Base-by-base conservation (phyloP, 2,888 invertebrate genomes). In the Xestoiulus laeticollis region DNA sequence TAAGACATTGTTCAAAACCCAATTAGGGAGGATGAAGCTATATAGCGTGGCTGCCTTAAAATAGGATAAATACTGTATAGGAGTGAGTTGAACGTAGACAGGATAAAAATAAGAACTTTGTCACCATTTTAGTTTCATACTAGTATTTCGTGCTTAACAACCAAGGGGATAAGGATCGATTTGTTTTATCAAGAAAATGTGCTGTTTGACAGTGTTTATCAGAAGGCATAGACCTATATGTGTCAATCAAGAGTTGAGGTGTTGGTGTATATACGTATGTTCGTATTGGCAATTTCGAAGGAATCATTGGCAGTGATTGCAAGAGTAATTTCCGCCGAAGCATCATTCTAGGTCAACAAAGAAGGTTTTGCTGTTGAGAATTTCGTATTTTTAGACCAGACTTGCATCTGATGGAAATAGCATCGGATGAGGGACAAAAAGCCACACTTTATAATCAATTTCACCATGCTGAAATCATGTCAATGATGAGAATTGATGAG, bases 331-430 rank as follows among this genome's bases (percentile, higher is more conserved):
- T 78, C 78, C 78, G 78, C 30, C 78, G 30, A 78, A 78, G 30
- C 30, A 68, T 78, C 78, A 78, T 78, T 78, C 78, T 78, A 78
- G 78, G 78, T 78, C 78, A 78, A 78, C 78, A 78, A 78, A 78
- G 78, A 78, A 78, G 78, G 78, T 78, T 30, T 78, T 78, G 78
- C 78, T 78, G 78, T 14, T 78, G 78, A 30, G 30, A 78, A 30
- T 78, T 78, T 78, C 30, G 30, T 78, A 78, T 78, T 78, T 78
- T 78, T 78, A 78, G 78, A 78, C 78, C 12, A 78, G 78, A 78
- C 78, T n/a, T 30, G 78, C 78, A 78, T 78, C 78, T 78, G 78
- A 78, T 78, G 30, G 26, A 78, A 78, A 78, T 78, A 78, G 78
- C 78, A 78, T 30, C 78, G 78, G 19, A 26, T 78, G 78, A 78